A percentile compares a stretch with the other conserved stretches of the same genome.
phyloP scores from a whole-genome alignment of 1,140 invertebrate genomes.

The Phortica variegata region DNA sequence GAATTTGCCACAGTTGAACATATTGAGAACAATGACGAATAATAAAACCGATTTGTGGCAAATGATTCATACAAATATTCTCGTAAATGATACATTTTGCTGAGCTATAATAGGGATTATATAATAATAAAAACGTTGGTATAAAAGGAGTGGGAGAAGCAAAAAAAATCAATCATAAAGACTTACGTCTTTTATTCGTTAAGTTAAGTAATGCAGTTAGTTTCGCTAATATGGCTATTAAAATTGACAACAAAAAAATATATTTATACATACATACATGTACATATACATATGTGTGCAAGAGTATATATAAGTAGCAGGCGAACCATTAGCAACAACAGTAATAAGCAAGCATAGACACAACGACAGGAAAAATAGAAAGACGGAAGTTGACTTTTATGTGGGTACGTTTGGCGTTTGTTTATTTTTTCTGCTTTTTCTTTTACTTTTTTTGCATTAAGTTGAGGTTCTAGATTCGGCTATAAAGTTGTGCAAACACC shows the following conservation, averaged over 20 bases:
- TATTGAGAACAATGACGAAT: slow-evolving; percentile 17
- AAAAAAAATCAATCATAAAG: too few relatives aligned
- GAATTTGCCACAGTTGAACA: too few relatives aligned
- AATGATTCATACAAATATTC: background rate
- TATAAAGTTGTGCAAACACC: slow-evolving; percentile 6
- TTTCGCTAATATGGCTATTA: slow-evolving; percentile 43
- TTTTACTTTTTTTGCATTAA: too few relatives aligned
- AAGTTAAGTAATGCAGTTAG: slow-evolving; percentile 1
- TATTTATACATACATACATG: too few relatives aligned
- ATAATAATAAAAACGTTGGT: slow-evolving; percentile 22
- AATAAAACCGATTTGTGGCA: slow-evolving; percentile 43
- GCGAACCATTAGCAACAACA: slow-evolving; percentile 27
- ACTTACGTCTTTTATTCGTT: too few relatives aligned
- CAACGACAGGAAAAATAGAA: slow-evolving; percentile 32
- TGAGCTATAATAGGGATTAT: slow-evolving; percentile 20
- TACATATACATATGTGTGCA: background rate
- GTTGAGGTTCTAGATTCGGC: too few relatives aligned
- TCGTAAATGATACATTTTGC: background rate
- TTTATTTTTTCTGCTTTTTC: slow-evolving; percentile 13
- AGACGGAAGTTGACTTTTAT: slow-evolving; percentile 48
- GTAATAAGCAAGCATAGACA: slow-evolving; percentile 29
- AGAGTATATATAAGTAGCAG: slow-evolving; percentile 13
- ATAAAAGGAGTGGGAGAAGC: too few relatives aligned
- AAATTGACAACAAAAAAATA: slow-evolving; percentile 7
- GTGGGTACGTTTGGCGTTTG: slow-evolving; percentile 22